Conservation (phyloP, 2,113 vertebrate genomes). For the Uria lomvia region DNA sequence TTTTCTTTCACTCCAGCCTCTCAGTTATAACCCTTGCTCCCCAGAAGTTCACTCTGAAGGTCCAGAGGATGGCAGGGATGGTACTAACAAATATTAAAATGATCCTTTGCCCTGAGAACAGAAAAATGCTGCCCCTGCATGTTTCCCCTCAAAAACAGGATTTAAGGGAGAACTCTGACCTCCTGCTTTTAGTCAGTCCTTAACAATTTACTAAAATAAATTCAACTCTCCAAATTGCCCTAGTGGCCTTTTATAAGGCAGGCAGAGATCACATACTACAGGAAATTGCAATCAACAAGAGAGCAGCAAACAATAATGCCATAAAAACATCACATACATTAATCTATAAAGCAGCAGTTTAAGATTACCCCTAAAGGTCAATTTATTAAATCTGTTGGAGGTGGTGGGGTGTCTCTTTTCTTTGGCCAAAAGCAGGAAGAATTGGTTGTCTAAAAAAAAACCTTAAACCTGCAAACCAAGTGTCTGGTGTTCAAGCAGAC, state of each 20-base stretch:
- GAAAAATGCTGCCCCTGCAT: background rate
- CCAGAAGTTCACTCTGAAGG: background rate
- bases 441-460: background rate
- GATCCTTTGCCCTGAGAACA: background rate
- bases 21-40: background rate
- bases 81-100: background rate
- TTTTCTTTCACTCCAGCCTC: background rate
- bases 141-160: background rate
- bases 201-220: background rate
- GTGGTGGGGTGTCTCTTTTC: too few relatives aligned
- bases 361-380: background rate
- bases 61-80: background rate
- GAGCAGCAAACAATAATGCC: background rate
- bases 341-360: background rate
- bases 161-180: background rate
- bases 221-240: background rate
- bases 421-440: background rate
- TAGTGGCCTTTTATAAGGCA: background rate
- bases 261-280: background rate
- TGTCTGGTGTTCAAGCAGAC: background rate
- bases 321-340: rapidly evolving
- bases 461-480: background rate
- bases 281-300: background rate
- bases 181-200: background rate
- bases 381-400: rapidly evolving